Evolutionary conservation across 2,113 vertebrate genomes (phyloP), one percentile per base, ranked within the genome.

Genomic region (Sylvilagus bachmani): DNA sequence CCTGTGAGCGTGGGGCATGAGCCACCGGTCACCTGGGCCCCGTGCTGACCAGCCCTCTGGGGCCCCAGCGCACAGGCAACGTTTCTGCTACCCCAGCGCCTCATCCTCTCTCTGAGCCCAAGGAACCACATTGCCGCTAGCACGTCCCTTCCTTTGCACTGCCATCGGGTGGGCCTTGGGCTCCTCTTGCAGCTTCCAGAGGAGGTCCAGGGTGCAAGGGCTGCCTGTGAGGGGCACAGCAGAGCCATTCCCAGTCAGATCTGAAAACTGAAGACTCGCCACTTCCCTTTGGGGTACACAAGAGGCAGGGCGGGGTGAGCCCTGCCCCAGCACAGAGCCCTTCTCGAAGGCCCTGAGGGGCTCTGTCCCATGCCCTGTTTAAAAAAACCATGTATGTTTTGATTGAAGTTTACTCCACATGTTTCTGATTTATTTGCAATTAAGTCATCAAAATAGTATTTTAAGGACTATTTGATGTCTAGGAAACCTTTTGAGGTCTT

Each of bases 381-480:
- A 91, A 29, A 88, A 92, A 94, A 91, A 53, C 14, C 82, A 6
- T 74, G 75, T 22, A 31, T 6, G 83, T 90, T 91, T 85, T 93
- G 83, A 93, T 91, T 25, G 31, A 95, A 95, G 91, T 85, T 84
- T 77, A 89, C 95, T 73, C 90, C 95, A 81, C 80, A 66, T 82
- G 92, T 89, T 93, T 62, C 75, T 84, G 89, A 89, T 83, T 90
- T 96, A 92, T 95, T 97, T 95, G 94, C 96, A 96, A 96, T 96
- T 91, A 95, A 95, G 89, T 91, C 93, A 66, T 95, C 94, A 89
- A 96, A 96, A 96, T 95, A 93, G 95, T 95, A 96, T 94, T 95
- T 95, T 96, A 94, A 95, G 89, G 13, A 33, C 86, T 87, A 71
- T 96, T 96, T 97, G 96, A 96, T 97, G 94, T 96, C 97, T 95